Conservation (phyloP, 1,140 invertebrate genomes). For the Mylabris phalerata region DNA sequence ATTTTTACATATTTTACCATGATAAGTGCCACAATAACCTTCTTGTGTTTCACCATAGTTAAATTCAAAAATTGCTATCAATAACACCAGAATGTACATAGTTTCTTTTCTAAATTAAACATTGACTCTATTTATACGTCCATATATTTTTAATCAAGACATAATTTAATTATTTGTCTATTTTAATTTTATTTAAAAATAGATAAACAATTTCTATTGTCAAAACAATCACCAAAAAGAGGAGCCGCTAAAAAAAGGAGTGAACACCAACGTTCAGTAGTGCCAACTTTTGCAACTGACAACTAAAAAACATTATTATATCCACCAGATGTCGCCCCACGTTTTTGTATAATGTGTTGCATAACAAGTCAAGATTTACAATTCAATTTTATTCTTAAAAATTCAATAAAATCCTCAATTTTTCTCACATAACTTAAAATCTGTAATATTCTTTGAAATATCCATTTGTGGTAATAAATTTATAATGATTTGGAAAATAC, state of each 20-base stretch:
- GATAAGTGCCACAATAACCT: slow-evolving; percentile 81
- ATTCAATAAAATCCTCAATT: no score
- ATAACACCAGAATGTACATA: slow-evolving; percentile 7
- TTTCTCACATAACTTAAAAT: no score
- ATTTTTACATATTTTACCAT: slow-evolving; percentile 78
- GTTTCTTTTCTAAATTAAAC: slow-evolving; percentile 5
- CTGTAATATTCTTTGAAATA: no score
- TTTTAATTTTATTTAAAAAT: not conserved
- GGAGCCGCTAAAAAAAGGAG: not conserved
- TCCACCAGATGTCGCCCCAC: no score
- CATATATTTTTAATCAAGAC: not conserved
- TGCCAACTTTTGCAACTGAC: no score
- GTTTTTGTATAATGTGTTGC: no score
- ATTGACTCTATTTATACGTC: slow-evolving; percentile 7
- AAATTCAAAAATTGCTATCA: not conserved
- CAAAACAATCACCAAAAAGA: slow-evolving; percentile 12
- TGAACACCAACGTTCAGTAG: no score
- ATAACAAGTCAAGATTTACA: no score
- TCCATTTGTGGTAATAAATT: no score
- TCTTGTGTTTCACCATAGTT: slow-evolving; percentile 2
- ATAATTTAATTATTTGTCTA: slow-evolving; percentile 3
- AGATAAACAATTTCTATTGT: slow-evolving; percentile 8
- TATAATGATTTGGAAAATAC: no score
- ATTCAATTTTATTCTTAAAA: no score
- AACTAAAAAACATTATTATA: no score